Evolutionary conservation across 2,888 invertebrate species (phyloP).

Genomic region (Dione juno): DNA sequence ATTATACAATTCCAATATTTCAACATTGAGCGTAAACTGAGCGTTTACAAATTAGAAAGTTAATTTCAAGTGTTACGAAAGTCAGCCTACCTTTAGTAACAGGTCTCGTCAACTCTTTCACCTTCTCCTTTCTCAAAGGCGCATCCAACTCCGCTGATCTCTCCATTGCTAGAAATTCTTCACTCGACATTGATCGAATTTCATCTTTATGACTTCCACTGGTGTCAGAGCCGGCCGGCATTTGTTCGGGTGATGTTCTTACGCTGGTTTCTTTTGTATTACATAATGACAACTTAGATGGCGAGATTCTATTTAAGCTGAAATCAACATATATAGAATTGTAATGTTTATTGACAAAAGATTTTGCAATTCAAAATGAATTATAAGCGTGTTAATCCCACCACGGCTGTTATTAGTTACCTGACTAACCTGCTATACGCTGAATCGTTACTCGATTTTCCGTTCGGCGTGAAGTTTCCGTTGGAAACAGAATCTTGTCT

Average conservation of each 20-base stretch:
- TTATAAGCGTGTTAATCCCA: slow-evolving; percentile 15
- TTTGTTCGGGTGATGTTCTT: slow-evolving; percentile 60
- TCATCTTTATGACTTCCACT: slow-evolving; percentile 71
- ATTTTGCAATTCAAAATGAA: not conserved
- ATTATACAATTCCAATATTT: too few species aligned
- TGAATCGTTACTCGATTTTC: slow-evolving; percentile 85
- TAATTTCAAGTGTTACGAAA: too few species aligned
- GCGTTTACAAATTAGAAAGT: too few species aligned
- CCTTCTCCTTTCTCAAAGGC: slow-evolving; percentile 57
- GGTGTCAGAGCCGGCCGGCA: slow-evolving; percentile 68
- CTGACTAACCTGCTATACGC: slow-evolving; percentile 92
- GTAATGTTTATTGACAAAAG: not conserved
- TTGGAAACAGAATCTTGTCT: slow-evolving; percentile 64
- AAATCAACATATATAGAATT: slow-evolving; percentile 36
- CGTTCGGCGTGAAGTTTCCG: slow-evolving; percentile 71
- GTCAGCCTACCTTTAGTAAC: slow-evolving; percentile 56
- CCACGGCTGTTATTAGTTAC: slow-evolving; percentile 52
- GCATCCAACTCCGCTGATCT: slow-evolving; percentile 71
- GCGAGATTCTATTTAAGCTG: slow-evolving; percentile 78
- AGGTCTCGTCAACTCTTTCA: slow-evolving; percentile 61
- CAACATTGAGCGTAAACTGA: too few species aligned
- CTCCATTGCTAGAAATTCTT: slow-evolving; percentile 79
- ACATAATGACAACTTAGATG: slow-evolving; percentile 75
- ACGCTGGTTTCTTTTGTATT: slow-evolving; percentile 70
- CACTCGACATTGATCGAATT: slow-evolving; percentile 70